Percentiles rank a stretch among this genome's conserved stretches.
Evolutionary conservation across 2,797 vertebrate species (phyloP).

Genomic region (Cuculus canorus): DNA sequence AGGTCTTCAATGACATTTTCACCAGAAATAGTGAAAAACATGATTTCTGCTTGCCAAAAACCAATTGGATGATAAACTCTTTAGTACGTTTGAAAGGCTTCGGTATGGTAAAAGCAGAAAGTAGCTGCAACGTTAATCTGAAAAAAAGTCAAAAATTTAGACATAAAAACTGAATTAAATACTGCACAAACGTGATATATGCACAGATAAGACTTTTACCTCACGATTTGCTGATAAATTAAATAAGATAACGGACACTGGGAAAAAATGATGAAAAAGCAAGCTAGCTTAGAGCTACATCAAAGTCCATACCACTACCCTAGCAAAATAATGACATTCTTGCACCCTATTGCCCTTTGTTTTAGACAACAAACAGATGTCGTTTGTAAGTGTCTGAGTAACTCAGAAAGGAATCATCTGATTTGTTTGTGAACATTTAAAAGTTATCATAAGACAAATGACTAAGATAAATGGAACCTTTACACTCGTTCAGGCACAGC

Average conservation of each 20-base stretch:
- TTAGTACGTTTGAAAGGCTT: not conserved
- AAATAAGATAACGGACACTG: not conserved
- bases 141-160: not conserved
- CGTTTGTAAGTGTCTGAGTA: not conserved
- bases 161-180: not conserved
- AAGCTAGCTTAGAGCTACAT: not conserved
- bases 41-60: conserved; percentile 31
- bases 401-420: not conserved
- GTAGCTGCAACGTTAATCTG: not conserved
- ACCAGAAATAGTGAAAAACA: conserved; percentile 34
- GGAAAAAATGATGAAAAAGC: not conserved
- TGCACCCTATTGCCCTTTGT: not conserved
- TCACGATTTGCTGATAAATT: not conserved
- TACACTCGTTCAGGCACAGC: not conserved
- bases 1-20: conserved; percentile 50
- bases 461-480: not conserved
- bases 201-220: not conserved
- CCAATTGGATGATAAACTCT: not conserved
- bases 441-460: not conserved
- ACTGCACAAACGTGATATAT: not conserved
- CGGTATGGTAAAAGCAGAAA: not conserved
- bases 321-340: not conserved
- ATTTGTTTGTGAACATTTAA: not conserved
- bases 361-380: not conserved
- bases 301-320: not conserved